Base-by-base conservation (phyloP, 1,140 invertebrate species). In the Hormaphis cornu region DNA sequence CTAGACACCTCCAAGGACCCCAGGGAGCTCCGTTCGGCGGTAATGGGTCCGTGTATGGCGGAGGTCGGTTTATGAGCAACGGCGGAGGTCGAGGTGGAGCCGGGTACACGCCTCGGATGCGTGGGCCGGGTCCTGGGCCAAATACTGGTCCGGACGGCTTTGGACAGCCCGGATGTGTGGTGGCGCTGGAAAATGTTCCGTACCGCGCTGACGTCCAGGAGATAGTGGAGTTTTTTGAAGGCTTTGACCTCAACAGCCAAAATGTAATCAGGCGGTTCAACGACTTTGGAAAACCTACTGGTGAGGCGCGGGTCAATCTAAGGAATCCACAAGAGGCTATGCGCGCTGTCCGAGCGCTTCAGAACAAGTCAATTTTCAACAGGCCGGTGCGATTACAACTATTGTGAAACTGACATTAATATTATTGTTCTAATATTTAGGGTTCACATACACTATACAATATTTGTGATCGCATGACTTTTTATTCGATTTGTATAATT, bases 221-320 rank as follows among this genome's bases (percentile, higher is more conserved):
- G 71, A 93, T 97, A 63, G 80, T 95, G 46, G 81, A 86, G 1
- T 95, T 95, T 76, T 95, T 97, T 74, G 78, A 83, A 0, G 88
- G 87, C 20, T 93, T 86, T 73, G 83, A 87, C 50, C 76, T 91
- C 0, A 83, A 84, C 10, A 81, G 86, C 1, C 85, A 90, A 71
- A 87, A 91, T 73, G 85, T 94, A 3, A 89, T 93, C 69, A 76
- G 91, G 30, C 81, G 90, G 1, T 94, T 88, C 77, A 90, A 92
- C 76, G 89, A 92, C 30, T 85, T 86, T 52, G 89, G 90, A 0
- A 85, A 88, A 77, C 87, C 91, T 0, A 94, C 93, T 1, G 91
- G 92, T 0, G 93, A 97, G 77, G 91, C 91, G 1, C 83, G 91
- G 9, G 88, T 96, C 0, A 85, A 89, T 1, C 93, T 97, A 75